Base-by-base conservation (phyloP, 2,797 vertebrate genomes). In the Streptopelia turtur region DNA sequence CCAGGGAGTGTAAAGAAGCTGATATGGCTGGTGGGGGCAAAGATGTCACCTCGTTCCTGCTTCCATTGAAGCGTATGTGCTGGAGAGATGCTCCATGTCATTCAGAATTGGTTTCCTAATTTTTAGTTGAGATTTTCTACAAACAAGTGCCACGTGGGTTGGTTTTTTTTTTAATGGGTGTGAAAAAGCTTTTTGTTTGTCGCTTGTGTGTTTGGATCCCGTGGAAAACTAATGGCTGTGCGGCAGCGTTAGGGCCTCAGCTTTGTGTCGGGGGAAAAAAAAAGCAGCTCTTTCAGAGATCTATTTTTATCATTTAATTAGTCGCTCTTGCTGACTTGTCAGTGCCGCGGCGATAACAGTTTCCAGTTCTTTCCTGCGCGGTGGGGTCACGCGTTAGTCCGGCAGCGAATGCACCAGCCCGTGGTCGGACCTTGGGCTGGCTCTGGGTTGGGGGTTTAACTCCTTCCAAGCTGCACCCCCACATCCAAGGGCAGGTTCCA, bases 231-330 rank as follows among this genome's bases (percentile, higher is more conserved):
- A 33, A 55, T n/a, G 75, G 79, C 18, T 70, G 49, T 17, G 41
- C 1, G 14, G 18, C 50, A 84, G 35, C 1, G 0, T 24, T n/a
- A 15, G 86, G 86, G 81, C 27, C 84, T 64, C 1, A 1, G 88
- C 92, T 95, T 95, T 92, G 93, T 91, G 92, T 87, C 0, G 2
- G 53, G 66, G 47, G 13, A 33, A 16, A 27, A 33, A 61, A 66
- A 76, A 43, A 43, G 41, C 43, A 45, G 75, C 66, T 72, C 91
- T 92, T 83, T 79, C 79, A 45, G 85, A 61, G 84, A 33, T 90
- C 95, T 96, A 91, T 96, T 96, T 96, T 95, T 96, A 69, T 91
- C 90, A 5, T 59, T 91, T 92, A 92, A 93, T 97, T 94, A 94
- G 94, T 84, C 13, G 87, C 74, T 82, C 82, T 88, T 79, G 82